These are phyloP conservation scores for Eupithecia inturbata DNA, from an alignment of 2,888 invertebrate species.

Conservation along the genomic window DNA sequence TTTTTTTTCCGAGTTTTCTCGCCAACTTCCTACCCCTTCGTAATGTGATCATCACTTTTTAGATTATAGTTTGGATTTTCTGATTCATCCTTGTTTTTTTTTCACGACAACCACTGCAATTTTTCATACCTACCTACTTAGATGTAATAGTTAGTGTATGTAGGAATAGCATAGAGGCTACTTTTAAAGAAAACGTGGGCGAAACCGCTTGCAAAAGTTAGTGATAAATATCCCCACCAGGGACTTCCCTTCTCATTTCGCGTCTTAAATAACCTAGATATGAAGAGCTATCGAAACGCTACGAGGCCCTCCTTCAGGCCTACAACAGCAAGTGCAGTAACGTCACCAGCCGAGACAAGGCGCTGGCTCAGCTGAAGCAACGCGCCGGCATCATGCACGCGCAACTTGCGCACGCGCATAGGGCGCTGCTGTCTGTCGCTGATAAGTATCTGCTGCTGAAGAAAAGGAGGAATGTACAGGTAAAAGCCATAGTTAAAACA, in stretches of 20 bases:
- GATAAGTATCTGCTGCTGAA: conserved; percentile 68
- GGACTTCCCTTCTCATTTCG: background rate
- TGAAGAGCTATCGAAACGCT: conserved; percentile 71
- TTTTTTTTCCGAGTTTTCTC: no score
- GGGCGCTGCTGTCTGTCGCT: conserved; percentile 63
- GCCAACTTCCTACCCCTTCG: no score
- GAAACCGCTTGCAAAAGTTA: background rate
- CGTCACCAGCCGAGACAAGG: conserved; percentile 53
- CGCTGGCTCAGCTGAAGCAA: conserved; percentile 52
- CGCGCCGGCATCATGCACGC: conserved; percentile 52
- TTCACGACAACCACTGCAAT: background rate
- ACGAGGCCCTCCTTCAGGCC: conserved; percentile 62
- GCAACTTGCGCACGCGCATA: conserved; percentile 62
- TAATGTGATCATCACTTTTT: background rate
- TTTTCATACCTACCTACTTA: background rate
- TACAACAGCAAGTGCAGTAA: conserved; percentile 63
- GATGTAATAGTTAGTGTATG: background rate
- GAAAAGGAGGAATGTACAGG: conserved; percentile 61
- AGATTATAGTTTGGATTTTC: no score
- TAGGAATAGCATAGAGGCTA: background rate
- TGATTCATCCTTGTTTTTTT: background rate
- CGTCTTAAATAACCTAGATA: conserved; percentile 55
- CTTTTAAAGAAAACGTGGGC: background rate
- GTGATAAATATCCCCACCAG: background rate
- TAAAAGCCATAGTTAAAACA: conserved; percentile 26